Base-by-base conservation (phyloP, 2,888 invertebrate species). In the Folsomia manolachei region DNA sequence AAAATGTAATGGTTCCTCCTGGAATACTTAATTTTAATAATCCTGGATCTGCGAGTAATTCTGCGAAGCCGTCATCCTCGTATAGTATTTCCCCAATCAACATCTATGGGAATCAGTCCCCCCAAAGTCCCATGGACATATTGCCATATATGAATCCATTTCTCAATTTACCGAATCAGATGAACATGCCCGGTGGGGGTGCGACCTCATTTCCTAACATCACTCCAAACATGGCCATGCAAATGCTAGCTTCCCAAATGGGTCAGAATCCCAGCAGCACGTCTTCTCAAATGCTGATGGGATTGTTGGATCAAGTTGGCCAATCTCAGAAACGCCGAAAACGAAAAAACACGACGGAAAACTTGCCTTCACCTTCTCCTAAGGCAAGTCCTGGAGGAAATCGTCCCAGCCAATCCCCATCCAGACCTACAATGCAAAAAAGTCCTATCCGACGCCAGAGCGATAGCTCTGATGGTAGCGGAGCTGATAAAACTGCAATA, bases 251-350 rank as follows among this genome's bases (percentile, higher is more conserved):
- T 68, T 63, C 69, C 52, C 72, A 72, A 26, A 27, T 52, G 27
- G 70, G 70, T 51, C 39, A 24, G 18, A 70, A 65, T 53, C 27
- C 64, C 4, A 52, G 25, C 23, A 11, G 51, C 0, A 51, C 60
- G 9, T 7, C 19, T 4, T 61, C 69, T 18, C 53, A 68, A 23
- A 64, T 65, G 65, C 27, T 75, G n/a, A 60, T 74, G 61, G 74
- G 73, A n/a, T 66, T 77, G 11, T 27, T 79, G 14, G 81, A 81
- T 64, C 79, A 78, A 71, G 77, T 77, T 26, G 78, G 78, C 53
- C 80, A 78, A 27, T 64, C 75, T 0, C 71, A 71, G 19, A 69
- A 78, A 63, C 26, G 77, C 60, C 56, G 56, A 56, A 80, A 80
- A 27, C 73, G 80, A 1, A 80, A 80, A 71, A 78, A 77, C 23